Percentiles rank a stretch among this genome's conserved stretches.
Evolutionary conservation across 2,888 invertebrate species (phyloP).

Genomic region (Biston betularia): DNA sequence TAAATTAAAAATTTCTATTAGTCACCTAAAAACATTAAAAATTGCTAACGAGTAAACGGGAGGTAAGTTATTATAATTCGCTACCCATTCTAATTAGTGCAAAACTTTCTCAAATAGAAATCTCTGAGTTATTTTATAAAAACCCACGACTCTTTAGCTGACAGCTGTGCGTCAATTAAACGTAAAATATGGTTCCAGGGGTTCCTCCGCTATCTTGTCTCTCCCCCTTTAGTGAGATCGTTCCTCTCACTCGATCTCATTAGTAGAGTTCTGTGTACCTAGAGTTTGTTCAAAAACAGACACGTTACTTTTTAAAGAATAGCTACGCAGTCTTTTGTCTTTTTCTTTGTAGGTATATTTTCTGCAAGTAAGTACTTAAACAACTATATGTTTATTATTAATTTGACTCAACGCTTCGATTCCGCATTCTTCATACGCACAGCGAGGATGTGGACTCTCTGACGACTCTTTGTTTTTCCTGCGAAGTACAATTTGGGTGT

Average conservation of each 20-base stretch:
- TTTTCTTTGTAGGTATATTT: no score
- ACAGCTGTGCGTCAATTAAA: slow-evolving; percentile 84
- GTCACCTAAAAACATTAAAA: slow-evolving; percentile 12
- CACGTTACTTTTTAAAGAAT: slow-evolving; percentile 73
- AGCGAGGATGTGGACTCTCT: no score
- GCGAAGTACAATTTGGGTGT: no score
- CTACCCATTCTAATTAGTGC: slow-evolving; percentile 36
- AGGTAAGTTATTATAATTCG: background rate
- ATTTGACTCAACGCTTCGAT: no score
- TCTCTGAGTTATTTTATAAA: slow-evolving; percentile 63
- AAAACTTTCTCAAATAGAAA: slow-evolving; percentile 30
- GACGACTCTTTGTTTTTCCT: no score
- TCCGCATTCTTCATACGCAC: no score
- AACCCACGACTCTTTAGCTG: slow-evolving; percentile 81
- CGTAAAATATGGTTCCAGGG: slow-evolving; percentile 81
- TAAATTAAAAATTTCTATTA: background rate
- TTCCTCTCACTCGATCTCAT: slow-evolving; percentile 72
- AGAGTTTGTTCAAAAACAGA: slow-evolving; percentile 83
- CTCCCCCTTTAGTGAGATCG: slow-evolving; percentile 50
- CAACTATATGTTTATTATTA: no score
- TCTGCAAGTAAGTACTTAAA: no score
- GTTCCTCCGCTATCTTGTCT: slow-evolving; percentile 53
- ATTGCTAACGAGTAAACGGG: slow-evolving; percentile 4
- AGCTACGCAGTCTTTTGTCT: no score
- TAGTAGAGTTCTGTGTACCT: slow-evolving; percentile 71